These are phyloP conservation scores for Spermophilus dauricus DNA, from an alignment of 2,113 vertebrate species.

Conservation along the genomic window DNA sequence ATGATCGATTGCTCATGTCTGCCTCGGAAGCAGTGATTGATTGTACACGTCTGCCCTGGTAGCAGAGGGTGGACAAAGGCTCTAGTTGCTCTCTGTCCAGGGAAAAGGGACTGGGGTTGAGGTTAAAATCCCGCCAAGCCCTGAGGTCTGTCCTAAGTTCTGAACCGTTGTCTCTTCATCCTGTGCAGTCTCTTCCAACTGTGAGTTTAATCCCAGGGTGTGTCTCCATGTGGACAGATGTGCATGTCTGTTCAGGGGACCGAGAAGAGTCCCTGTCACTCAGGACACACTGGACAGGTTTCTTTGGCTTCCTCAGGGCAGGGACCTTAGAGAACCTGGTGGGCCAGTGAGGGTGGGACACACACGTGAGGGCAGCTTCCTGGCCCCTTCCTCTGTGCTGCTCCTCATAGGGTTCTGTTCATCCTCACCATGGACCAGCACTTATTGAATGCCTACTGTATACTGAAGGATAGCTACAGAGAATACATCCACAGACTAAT, in stretches of 20 bases:
- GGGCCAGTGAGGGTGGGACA: not conserved
- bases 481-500: too few relatives aligned
- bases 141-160: not conserved
- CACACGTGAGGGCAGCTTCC: too few relatives aligned
- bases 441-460: not conserved
- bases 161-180: not conserved
- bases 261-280: not conserved
- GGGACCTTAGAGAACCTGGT: not conserved
- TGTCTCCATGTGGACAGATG: not conserved
- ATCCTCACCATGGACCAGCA: not conserved
- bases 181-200: not conserved
- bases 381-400: not conserved
- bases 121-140: not conserved
- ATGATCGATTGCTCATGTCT: not conserved
- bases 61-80: not conserved
- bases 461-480: not conserved
- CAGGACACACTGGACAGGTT: not conserved
- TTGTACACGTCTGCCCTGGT: not conserved
- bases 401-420: not conserved
- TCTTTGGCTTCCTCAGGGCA: too few relatives aligned
- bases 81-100: not conserved
- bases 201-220: not conserved
- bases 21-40: not conserved
- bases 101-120: not conserved
- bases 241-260: fast-evolving